phyloP scores from a whole-genome alignment of 2,113 vertebrate genomes.

The human region GRCh38 chr6:38913001-38913500 shows the following conservation, averaged over 20 bases:
- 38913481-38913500: neutral
- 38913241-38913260: neutral
- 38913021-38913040: no score
- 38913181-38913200: neutral
- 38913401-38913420: neutral
- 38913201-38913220: neutral
- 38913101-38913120: neutral
- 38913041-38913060: no score
- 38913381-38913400: neutral
- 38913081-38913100: no score
- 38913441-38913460: neutral
- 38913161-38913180: neutral
- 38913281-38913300: neutral
- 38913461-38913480: neutral
- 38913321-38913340: neutral
- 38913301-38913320: neutral
- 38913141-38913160: neutral
- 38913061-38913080: no score
- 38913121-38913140: neutral
- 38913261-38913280: neutral
- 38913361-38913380: neutral
- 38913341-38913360: neutral
- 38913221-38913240: neutral
- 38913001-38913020: no score
- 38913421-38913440: neutral